Percentiles rank a stretch among this genome's conserved stretches.
These are phyloP conservation scores for Lynx canadensis DNA, from an alignment of 2,113 vertebrate genomes.

Conservation along the genomic window DNA sequence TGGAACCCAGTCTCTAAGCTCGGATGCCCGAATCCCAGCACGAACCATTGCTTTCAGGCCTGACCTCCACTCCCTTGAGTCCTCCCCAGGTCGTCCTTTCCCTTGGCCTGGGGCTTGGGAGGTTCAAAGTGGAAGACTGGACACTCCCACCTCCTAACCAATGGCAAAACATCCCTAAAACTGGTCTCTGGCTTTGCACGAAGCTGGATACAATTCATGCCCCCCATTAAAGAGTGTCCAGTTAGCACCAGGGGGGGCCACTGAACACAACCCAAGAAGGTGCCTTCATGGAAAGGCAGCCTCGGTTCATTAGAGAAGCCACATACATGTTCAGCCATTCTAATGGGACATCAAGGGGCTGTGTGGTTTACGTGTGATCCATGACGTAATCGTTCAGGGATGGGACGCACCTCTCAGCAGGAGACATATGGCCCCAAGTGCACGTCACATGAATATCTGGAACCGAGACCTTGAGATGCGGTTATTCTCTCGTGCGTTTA, in stretches of 20 bases:
- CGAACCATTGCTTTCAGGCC: rapidly evolving
- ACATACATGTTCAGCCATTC: rapidly evolving
- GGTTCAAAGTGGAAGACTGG: neutral
- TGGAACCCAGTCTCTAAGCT: neutral
- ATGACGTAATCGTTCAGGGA: rapidly evolving
- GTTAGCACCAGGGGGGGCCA: neutral
- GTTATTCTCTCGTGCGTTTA: neutral
- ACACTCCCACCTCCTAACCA: neutral
- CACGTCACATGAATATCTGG: neutral
- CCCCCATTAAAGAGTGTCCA: rapidly evolving
- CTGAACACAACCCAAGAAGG: too few relatives aligned
- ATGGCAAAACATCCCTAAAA: too few relatives aligned
- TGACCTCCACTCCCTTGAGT: neutral
- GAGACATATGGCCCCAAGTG: neutral
- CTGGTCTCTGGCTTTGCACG: neutral
- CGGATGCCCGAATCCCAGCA: rapidly evolving
- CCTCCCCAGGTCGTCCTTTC: neutral
- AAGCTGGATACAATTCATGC: rapidly evolving
- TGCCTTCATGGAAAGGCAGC: neutral
- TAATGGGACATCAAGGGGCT: too few relatives aligned
- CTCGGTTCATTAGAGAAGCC: neutral
- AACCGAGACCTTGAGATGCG: rapidly evolving
- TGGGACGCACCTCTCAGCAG: neutral
- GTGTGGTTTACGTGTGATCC: rapidly evolving
- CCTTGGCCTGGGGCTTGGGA: neutral